Base-by-base conservation (phyloP, 2,797 vertebrate species). In the Pelobates cultripes region DNA sequence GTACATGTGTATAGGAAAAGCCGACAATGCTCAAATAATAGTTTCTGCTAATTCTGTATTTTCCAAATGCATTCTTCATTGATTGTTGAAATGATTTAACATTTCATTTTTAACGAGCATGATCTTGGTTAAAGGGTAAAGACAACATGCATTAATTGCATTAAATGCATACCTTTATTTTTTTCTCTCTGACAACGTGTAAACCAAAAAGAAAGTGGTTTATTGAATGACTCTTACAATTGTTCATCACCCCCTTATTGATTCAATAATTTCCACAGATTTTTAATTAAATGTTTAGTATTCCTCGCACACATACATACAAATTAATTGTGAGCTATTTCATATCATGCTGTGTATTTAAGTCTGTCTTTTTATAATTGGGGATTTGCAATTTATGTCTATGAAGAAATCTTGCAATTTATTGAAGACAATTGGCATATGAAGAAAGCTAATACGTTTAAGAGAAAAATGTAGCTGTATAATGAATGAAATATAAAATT, bases 191-290 rank as follows among this genome's bases (percentile, higher is more conserved):
- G 9, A 57, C 14, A 57, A 57, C 13, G 14, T 57, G 55, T 57
- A 57, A 12, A 57, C 10, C 55, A 57, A 57, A 57, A 57, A 57
- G 55, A 57, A 57, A 71, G 8, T 45, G 9, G 3, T 0, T 44
- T n/a, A n/a, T 44, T 45, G 68, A 45, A 68, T 12, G 41, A 68
- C 66, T 43, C 41, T 43, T 70, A 70, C 44, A 70, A 70, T 45
- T 4, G 4, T 68, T 64, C 61, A 28, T 40, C 61, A 28, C 6
- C 28, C 45, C 15, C 3, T 15, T 70, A 70, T 70, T 45, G 68
- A 44, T 44, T 70, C 43, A 14, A n/a, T 4, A 70, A 70, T 70
- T 70, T 12, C 8, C 13, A 4, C 41, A 43, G 7, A 8, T 44
- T 57, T 15, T 57, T 14, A 57, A 8, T 45, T 45, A 43, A 70